Base-by-base conservation (phyloP, 2,113 vertebrate species). In the Gadus macrocephalus region DNA sequence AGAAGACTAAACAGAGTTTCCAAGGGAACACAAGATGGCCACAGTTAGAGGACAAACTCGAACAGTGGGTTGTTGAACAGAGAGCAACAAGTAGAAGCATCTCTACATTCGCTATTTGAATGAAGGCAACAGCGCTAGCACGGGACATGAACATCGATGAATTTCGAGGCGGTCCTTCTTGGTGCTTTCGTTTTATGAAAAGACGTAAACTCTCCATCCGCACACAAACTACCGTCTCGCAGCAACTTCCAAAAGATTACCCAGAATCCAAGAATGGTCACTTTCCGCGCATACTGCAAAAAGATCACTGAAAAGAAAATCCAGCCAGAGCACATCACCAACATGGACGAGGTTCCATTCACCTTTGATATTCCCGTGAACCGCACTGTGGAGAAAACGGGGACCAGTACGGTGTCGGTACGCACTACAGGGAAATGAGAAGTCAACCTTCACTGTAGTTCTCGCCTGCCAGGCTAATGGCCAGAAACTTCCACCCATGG, bases 161-260 rank as follows among this genome's bases (percentile, higher is more conserved):
- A 14, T 81, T 77, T 67, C 8, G 35, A 75, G 71, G 75, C 15
- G 68, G 28, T 59, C 2, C 56, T 59, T 77, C 74, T 71, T 74
- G 74, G 64, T 74, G 78, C 68, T 80, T 76, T 17, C 20, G 64
- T 74, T 80, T 81, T 64, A 71, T 69, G 55, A 77, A 81, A 80
- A 64, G 67, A 19, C 67, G 16, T 61, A 19, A 70, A 76, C 67
- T 73, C 69, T 79, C 72, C 15, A 73, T 71, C 74, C 38, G 61
- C 38, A 58, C 56, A 69, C 6, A n/a, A 65, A 75, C 68, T 70
- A 67, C 64, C 55, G 4, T 67, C 25, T 61, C 58, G 35, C 64
- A 56, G 68, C 64, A 71, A 71, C 68, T 67, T 68, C 74, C 74
- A 67, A 61, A 38, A 17, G 64, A 76, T 71, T 71, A 22, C 38